These are phyloP conservation scores for Rhopalosiphum nymphaeae DNA, from an alignment of 2,888 invertebrate species.

Conservation along the genomic window DNA sequence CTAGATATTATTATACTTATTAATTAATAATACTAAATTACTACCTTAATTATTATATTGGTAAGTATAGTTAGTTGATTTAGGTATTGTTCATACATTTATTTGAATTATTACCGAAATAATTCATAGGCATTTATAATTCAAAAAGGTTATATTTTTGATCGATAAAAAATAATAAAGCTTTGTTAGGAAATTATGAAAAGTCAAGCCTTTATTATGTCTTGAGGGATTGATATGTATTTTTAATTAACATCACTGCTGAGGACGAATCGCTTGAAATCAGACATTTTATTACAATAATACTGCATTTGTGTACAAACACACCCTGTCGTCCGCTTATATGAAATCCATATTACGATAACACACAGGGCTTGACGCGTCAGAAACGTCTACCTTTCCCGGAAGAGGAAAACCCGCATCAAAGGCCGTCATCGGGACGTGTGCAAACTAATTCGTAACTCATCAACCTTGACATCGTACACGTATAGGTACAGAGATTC, in stretches of 20 bases:
- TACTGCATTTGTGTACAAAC: background rate
- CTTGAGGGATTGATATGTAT: background rate
- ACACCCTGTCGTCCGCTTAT: background rate
- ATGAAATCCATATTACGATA: background rate
- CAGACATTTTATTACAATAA: background rate
- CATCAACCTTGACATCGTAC: slow-evolving; percentile 6
- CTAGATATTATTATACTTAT: background rate
- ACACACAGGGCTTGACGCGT: background rate
- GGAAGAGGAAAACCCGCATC: slow-evolving; percentile 15
- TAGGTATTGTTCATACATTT: background rate
- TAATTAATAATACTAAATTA: background rate
- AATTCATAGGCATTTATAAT: background rate
- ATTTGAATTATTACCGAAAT: background rate
- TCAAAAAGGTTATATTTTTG: background rate
- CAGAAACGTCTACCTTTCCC: background rate
- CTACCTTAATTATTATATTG: background rate
- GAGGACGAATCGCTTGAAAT: background rate
- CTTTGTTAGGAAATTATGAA: background rate
- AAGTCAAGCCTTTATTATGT: background rate
- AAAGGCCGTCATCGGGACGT: background rate
- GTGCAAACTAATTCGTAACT: slow-evolving; percentile 30
- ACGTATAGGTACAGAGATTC: background rate
- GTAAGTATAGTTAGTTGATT: background rate
- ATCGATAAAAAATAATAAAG: background rate
- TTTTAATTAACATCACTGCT: background rate